Conservation (phyloP, 2,797 vertebrate species). For the Nyctibius grandis region DNA sequence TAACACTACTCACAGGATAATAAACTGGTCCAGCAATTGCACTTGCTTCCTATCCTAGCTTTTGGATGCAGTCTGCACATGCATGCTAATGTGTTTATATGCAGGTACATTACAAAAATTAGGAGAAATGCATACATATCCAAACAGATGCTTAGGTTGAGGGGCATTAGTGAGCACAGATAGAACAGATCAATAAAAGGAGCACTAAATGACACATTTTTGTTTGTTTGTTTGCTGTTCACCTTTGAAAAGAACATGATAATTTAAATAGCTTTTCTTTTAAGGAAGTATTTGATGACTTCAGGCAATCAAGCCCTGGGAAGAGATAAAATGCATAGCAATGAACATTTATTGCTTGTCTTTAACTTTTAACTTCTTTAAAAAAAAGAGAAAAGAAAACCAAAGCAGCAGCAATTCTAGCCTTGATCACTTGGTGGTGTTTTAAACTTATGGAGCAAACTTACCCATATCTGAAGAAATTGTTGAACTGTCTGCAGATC, state of each 20-base stretch:
- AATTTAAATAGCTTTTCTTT: neutral
- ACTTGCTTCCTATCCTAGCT: neutral
- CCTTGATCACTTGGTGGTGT: neutral
- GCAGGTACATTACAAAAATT: neutral
- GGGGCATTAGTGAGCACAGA: neutral
- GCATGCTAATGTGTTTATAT: neutral
- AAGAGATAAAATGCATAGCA: neutral
- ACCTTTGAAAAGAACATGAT: neutral
- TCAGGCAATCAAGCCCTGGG: neutral
- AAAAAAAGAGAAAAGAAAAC: neutral
- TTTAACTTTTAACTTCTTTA: neutral
- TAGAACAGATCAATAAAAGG: neutral
- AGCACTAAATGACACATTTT: neutral
- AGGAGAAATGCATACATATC: neutral
- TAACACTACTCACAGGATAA: neutral
- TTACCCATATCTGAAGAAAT: conserved; percentile 89
- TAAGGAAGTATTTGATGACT: neutral
- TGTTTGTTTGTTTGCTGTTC: neutral
- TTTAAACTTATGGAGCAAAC: neutral
- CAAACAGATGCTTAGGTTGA: neutral
- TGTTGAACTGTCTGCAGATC: conserved; percentile 84
- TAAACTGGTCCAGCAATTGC: neutral
- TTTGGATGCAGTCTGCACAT: neutral
- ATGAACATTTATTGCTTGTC: neutral
- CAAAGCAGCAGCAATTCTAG: neutral